Percentiles rank a stretch among this genome's conserved stretches.
phyloP scores from a whole-genome alignment of 2,113 vertebrate species.

The Apus apus region DNA sequence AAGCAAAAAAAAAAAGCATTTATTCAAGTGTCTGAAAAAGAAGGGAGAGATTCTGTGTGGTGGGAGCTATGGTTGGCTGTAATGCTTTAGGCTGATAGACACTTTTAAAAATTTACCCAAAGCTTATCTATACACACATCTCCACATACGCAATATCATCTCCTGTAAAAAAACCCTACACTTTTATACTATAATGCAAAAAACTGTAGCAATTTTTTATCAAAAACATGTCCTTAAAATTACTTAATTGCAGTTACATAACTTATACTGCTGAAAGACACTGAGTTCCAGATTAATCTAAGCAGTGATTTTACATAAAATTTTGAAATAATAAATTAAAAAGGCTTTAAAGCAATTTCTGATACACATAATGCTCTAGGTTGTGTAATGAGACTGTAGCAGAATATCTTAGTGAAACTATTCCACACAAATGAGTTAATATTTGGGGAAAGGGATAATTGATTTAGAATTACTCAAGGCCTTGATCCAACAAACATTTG shows the following conservation, averaged over 20 bases:
- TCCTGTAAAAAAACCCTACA: not conserved
- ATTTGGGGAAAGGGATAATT: not conserved
- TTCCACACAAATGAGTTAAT: not conserved
- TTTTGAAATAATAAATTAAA: not conserved
- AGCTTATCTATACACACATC: not conserved
- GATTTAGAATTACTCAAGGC: not conserved
- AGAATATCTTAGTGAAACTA: not conserved
- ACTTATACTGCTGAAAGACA: not conserved
- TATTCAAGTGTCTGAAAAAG: not conserved
- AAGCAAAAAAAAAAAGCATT: not conserved
- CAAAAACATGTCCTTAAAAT: not conserved
- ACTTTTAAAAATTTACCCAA: not conserved
- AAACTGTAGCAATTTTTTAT: not conserved
- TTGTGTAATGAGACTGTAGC: not conserved
- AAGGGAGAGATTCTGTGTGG: not conserved
- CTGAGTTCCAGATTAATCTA: not conserved
- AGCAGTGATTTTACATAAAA: not conserved
- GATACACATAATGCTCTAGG: not conserved
- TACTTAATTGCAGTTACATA: not conserved
- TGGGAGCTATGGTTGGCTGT: not conserved
- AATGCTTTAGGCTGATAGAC: not conserved
- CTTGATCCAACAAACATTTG: constrained; percentile 31
- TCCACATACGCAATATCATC: not conserved
- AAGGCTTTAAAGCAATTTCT: not conserved
- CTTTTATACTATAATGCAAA: not conserved